Base-by-base conservation (phyloP, 2,797 vertebrate species). In the Spondyliosoma cantharus region DNA sequence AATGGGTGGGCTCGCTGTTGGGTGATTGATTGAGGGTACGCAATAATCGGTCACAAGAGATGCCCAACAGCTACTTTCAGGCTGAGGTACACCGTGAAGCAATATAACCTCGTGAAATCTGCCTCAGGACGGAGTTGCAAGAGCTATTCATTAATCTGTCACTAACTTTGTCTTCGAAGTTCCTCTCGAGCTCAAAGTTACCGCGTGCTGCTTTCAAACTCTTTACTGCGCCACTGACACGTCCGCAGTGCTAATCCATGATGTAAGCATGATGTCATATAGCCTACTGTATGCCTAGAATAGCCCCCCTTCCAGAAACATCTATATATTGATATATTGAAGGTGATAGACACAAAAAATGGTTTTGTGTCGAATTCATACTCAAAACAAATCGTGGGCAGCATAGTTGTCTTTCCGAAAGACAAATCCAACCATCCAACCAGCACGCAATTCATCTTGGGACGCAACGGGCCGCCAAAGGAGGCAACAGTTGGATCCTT, bases 21-120 rank as follows among this genome's bases (percentile, higher is more conserved):
- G 53, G n/a, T 67, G 68, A 87, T 71, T 22, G 2, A 71, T 74
- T n/a, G 20, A 57, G 29, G 17, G 67, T 43, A 56, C 54, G 54
- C 9, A 52, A 50, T 67, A 50, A 76, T 76, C 70, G 58, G 71
- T 71, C 57, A 54, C 20, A 42, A 54, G 25, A 56, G 43, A 72
- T 57, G 32, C 32, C 61, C 5, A 29, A 61, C 50, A 58, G 54
- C 66, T 42, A 48, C 25, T 22, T 32, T 59, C 54, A 32, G 57
- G 43, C 24, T 22, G 19, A 76, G 11, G 63, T 59, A 50, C 49
- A 71, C 27, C 58, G 37, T 68, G 58, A 66, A 75, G 43, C 48
- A 68, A 43, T 50, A 63, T 19, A 58, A 20, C 50, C 16, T 50
- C 25, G 46, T 61, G 25, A 65, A 52, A 68, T 57, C 25, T 59